Conservation (phyloP, 2,888 invertebrate species). For the Oscheius sp. region DNA sequence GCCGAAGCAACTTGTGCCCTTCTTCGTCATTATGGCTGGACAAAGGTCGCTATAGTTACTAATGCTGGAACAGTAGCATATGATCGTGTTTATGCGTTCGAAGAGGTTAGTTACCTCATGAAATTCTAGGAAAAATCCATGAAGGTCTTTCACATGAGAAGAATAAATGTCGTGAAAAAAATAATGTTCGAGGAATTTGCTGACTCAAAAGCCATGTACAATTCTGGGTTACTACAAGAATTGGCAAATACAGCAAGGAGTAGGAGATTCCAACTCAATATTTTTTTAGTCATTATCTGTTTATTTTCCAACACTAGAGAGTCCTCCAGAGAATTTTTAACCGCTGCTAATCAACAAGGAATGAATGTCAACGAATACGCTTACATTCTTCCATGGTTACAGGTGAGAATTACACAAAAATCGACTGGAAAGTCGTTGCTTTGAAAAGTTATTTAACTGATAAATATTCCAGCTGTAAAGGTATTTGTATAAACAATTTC, state of each 20-base stretch:
- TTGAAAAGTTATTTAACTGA: no score
- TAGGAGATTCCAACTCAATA: slow-evolving; percentile 11
- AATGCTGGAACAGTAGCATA: slow-evolving; percentile 52
- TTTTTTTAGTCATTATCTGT: slow-evolving; percentile 48
- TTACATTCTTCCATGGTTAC: slow-evolving; percentile 56
- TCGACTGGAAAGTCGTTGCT: background rate
- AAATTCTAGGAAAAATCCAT: background rate
- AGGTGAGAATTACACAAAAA: slow-evolving; percentile 25
- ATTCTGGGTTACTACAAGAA: slow-evolving; percentile 47
- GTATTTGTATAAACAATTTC: background rate
- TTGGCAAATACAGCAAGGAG: slow-evolving; percentile 49
- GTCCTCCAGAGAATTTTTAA: slow-evolving; percentile 47
- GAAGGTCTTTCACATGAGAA: slow-evolving; percentile 39
- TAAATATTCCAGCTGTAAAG: no score
- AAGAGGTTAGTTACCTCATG: slow-evolving; percentile 38
- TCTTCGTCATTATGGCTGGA: slow-evolving; percentile 64
- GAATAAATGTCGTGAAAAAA: slow-evolving; percentile 50
- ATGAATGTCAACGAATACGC: slow-evolving; percentile 51
- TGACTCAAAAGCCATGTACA: slow-evolving; percentile 44
- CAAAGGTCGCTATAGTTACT: slow-evolving; percentile 55
- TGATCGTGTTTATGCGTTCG: slow-evolving; percentile 49
- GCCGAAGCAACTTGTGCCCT: slow-evolving; percentile 63
- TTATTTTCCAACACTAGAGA: slow-evolving; percentile 54
- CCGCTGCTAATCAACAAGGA: slow-evolving; percentile 44
- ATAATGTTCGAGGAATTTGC: slow-evolving; percentile 56